Evolutionary conservation across 2,113 vertebrate genomes (phyloP).

Genomic region (Xenopus borealis): DNA sequence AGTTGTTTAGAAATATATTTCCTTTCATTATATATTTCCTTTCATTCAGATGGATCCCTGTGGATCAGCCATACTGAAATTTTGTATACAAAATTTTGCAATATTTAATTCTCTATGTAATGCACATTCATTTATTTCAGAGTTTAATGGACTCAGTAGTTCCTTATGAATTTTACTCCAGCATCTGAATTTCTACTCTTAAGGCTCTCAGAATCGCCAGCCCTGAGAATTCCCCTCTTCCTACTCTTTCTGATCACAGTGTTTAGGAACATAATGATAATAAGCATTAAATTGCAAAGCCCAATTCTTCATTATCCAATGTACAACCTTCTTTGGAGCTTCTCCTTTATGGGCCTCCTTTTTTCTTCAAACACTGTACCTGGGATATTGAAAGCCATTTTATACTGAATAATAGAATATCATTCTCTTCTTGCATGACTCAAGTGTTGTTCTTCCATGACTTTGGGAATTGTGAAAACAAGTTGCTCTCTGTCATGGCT

Average conservation of each 20-base stretch:
- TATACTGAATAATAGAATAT: background rate
- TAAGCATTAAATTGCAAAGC: background rate
- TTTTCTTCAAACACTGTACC: conserved; percentile 24
- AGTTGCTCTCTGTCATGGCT: conserved; percentile 11
- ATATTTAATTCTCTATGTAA: too few species aligned
- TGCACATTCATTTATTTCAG: too few species aligned
- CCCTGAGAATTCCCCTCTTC: conserved; percentile 13
- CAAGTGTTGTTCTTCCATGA: conserved; percentile 16
- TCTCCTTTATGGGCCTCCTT: conserved; percentile 18
- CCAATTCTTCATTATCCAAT: conserved; percentile 25
- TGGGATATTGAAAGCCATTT: background rate
- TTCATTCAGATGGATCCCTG: too few species aligned
- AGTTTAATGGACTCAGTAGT: too few species aligned
- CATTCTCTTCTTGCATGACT: background rate
- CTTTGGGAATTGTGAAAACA: conserved; percentile 3
- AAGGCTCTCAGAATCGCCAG: background rate
- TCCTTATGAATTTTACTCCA: conserved; percentile 13
- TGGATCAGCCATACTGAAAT: too few species aligned
- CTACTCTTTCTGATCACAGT: conserved; percentile 9
- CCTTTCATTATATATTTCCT: too few species aligned
- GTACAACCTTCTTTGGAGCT: conserved; percentile 18
- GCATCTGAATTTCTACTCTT: conserved; percentile 10
- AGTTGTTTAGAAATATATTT: too few species aligned
- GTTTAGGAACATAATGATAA: conserved; percentile 10
- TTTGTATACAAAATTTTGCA: too few species aligned